Evolutionary conservation across 30 jellyfish, hydroid and myxozoan species (phyloP), one percentile per base, ranked within the genome.

Genomic region (Pseudorhiza aurosa): DNA sequence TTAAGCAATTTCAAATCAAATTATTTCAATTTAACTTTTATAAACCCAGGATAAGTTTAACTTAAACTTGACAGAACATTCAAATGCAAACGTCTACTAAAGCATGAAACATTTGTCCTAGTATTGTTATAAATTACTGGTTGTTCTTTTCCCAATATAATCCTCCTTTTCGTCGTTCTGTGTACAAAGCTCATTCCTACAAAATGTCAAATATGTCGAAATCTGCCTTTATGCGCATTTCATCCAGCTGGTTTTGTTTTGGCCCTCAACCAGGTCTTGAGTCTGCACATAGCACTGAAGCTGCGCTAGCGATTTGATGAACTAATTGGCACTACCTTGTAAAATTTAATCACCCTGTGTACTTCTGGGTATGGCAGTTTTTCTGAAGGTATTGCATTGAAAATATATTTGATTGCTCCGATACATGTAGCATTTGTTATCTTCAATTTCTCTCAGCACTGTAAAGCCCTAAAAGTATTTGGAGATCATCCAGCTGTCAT

Each of bases 281-380:
- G 70, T 11, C 85, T 40, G 36, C 75, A 47, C 85, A 71, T 71
- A 58, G 79, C 86, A 45, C 58, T 44, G 75, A 72, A 72, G 22
- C 77, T 72, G 73, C 58, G 75, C 75, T 51, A 56, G 70, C 86
- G 29, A 31, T 77, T 22, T 12, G 72, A 25, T 58, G 72, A 58
- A 58, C 44, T 29, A 58, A 58, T 36, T 58, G 72, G 44, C 40
- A 58, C 44, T 58, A 21, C 27, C 14, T 22, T 22, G 5, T 45
- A 70, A 42, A 70, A 37, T 70, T 70, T 42, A 18, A 70, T 70
- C 84, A 70, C 44, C 75, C 75, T 70, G 84, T 70, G 84, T 70
- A 70, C 84, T 45, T 70, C 75, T 9, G 57, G 75, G 44, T 32
- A 39, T 70, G 40, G 84, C 43, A 45, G 75, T 39, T 45, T 70